Evolutionary conservation across 2,113 vertebrate genomes (phyloP), one percentile per base, ranked within the genome.

Genomic region (Uropsilus gracilis): DNA sequence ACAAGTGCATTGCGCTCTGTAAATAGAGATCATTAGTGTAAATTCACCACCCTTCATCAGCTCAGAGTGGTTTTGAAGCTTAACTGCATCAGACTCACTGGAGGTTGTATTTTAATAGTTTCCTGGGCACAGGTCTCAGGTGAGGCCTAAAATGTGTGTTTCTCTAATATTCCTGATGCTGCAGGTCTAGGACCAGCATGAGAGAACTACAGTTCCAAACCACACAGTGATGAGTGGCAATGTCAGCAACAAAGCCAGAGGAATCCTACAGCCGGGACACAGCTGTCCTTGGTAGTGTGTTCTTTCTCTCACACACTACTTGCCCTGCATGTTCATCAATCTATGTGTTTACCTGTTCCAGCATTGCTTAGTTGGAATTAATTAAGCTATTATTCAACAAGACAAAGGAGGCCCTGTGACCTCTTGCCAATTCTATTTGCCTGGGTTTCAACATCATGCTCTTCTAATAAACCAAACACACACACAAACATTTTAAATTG

Each of bases 311-410:
- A 28, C 46, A 37, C n/a, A 46, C 76, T 28, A 7, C 4, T 8
- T 17, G 53, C 32, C 32, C 46, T 8, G n/a, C 2, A 13, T 6
- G 16, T 28, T 48, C 53, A 55, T 66, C 66, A 76, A 8, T 39
- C 39, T 73, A 11, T 6, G n/a, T 77, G 18, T 5, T 71, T 61
- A 66, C 8, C 50, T 83, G 64, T 34, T 82, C 39, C 64, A 11
- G 17, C 28, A 18, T 71, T 69, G 71, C 34, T 61, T 30, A 37
- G 24, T 42, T 90, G 66, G 82, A 64, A 76, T 90, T 96, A 91
- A 88, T 76, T 66, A 90, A 90, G 59, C 95, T 90, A 37, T 94
- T 90, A 71, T 50, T 68, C 82, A 76, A 55, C 17, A 85, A 28
- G 71, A 81, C 55, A 82, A 53, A 80, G 59, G 37, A 55, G 32